Conservation (phyloP, 2,888 invertebrate genomes). For the Hermaeophaga mercurialis region DNA sequence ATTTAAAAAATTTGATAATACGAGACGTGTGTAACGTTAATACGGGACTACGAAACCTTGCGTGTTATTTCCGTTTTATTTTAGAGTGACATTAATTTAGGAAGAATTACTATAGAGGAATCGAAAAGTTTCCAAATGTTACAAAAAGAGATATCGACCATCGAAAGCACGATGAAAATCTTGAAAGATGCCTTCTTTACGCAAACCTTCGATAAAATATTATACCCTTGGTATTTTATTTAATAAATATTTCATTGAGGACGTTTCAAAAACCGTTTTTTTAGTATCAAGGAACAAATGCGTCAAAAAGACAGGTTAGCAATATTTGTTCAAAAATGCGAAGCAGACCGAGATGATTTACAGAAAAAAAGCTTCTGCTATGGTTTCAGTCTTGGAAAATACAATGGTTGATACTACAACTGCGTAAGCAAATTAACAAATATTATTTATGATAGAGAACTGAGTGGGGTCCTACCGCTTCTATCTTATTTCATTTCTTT, state of each 20-base stretch:
- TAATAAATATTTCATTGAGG: too few relatives aligned
- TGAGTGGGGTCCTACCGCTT: too few relatives aligned
- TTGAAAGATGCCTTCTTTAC: slow-evolving; percentile 56
- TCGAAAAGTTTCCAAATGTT: slow-evolving; percentile 48
- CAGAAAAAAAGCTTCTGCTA: slow-evolving; percentile 44
- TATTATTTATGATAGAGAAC: too few relatives aligned
- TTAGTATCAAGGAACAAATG: slow-evolving; percentile 49
- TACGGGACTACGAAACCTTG: too few relatives aligned
- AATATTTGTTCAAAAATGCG: slow-evolving; percentile 43
- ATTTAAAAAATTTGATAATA: slow-evolving; percentile 57
- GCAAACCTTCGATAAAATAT: slow-evolving; percentile 56
- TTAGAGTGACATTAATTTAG: slow-evolving; percentile 50
- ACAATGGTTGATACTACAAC: slow-evolving; percentile 48
- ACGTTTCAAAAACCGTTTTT: not conserved
- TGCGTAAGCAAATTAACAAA: too few relatives aligned
- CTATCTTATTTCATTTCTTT: too few relatives aligned
- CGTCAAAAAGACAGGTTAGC: slow-evolving; percentile 46
- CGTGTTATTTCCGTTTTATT: too few relatives aligned
- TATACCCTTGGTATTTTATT: slow-evolving; percentile 54
- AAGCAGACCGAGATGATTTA: slow-evolving; percentile 43
- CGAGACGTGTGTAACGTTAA: slow-evolving; percentile 59
- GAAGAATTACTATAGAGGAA: slow-evolving; percentile 41
- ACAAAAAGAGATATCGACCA: slow-evolving; percentile 50
- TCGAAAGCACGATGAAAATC: slow-evolving; percentile 55
- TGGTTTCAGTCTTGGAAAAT: slow-evolving; percentile 44